Percentiles rank a stretch among this genome's conserved stretches.
These are phyloP conservation scores for Eueides isabella DNA, from an alignment of 1,140 invertebrate species.

Conservation along the genomic window DNA sequence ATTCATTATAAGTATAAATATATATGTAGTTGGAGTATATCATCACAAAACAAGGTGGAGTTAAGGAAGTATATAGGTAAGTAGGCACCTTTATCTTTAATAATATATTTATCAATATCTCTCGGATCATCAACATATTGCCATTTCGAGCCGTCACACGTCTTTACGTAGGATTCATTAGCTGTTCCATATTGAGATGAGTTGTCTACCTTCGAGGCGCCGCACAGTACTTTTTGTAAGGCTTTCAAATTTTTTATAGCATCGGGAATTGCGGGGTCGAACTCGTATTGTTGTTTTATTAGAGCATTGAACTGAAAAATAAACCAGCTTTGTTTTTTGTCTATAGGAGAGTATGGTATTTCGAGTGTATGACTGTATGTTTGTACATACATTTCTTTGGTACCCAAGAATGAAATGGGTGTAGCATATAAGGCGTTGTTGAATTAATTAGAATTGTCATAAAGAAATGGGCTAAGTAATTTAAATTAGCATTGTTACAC, in stretches of 20 bases:
- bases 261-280: slow-evolving; percentile 44
- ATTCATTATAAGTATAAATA: too few species aligned
- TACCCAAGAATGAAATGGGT: too few species aligned
- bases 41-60: too few species aligned
- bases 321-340: too few species aligned
- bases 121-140: slow-evolving; percentile 52
- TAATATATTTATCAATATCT: slow-evolving; percentile 49
- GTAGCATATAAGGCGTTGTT: too few species aligned
- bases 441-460: too few species aligned
- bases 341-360: too few species aligned
- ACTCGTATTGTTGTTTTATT: slow-evolving; percentile 49
- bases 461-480: too few species aligned
- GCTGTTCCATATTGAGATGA: slow-evolving; percentile 44
- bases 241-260: slow-evolving; percentile 41
- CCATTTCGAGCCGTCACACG: slow-evolving; percentile 47
- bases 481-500: too few species aligned
- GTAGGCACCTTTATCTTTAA: slow-evolving; percentile 14
- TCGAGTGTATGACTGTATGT: too few species aligned
- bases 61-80: not conserved
- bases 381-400: too few species aligned
- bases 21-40: too few species aligned
- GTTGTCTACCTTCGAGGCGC: slow-evolving; percentile 47
- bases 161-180: slow-evolving; percentile 32
- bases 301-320: slow-evolving; percentile 50
- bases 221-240: slow-evolving; percentile 45